Evolutionary conservation across 2,113 vertebrate genomes (phyloP).

Genomic region (Pantherophis guttatus): DNA sequence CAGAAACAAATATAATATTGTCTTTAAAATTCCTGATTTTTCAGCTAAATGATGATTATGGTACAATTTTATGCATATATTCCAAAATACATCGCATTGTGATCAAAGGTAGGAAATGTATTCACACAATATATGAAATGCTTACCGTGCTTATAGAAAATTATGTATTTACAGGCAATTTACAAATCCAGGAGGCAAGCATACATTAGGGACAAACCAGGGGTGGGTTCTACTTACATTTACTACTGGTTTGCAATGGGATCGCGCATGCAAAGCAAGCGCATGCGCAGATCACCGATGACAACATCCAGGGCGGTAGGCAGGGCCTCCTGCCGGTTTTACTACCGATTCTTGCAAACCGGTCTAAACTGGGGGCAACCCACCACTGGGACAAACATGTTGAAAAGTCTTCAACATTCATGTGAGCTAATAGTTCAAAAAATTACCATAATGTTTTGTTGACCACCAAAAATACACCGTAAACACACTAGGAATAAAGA

Average conservation of each 20-base stretch:
- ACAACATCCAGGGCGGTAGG: no score
- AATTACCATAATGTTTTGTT: background rate
- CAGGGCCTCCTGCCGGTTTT: no score
- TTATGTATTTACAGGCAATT: background rate
- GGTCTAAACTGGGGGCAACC: no score
- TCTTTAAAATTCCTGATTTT: background rate
- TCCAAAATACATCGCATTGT: background rate
- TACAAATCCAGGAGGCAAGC: slow-evolving; percentile 22
- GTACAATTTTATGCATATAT: background rate
- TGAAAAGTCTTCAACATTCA: background rate
- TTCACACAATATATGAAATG: background rate
- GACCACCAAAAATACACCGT: background rate
- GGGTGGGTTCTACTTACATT: no score
- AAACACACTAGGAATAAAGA: background rate
- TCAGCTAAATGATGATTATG: background rate
- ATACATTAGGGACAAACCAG: slow-evolving; percentile 8
- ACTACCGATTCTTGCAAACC: no score
- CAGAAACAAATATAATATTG: background rate
- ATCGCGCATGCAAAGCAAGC: no score
- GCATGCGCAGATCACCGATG: no score
- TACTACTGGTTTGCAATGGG: no score
- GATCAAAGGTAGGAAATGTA: background rate
- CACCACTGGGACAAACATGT: background rate
- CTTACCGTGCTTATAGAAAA: background rate
- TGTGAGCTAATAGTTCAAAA: background rate